Conservation (phyloP, 2,888 invertebrate species). For the Heliconius charithonia region DNA sequence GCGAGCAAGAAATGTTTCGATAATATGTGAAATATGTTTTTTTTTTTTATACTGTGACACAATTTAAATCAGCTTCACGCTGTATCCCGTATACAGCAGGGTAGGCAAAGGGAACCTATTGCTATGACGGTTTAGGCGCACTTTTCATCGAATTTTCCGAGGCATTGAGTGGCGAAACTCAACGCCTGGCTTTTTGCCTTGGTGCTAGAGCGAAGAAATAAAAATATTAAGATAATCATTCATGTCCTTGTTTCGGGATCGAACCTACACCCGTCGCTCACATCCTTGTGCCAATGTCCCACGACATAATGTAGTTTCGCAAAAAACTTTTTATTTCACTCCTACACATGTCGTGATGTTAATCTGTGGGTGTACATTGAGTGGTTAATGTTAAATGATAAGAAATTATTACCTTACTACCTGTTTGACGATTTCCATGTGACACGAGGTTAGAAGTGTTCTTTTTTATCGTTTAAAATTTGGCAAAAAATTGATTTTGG, state of each 20-base stretch:
- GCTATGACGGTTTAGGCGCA: no score
- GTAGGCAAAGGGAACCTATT: no score
- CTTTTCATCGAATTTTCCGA: no score
- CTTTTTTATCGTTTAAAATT: neutral
- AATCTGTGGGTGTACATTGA: conserved; percentile 15
- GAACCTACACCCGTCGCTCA: no score
- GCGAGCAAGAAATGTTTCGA: neutral
- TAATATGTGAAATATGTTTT: neutral
- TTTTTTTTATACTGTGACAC: neutral
- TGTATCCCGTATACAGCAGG: no score
- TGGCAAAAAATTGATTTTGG: neutral
- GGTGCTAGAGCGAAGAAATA: no score
- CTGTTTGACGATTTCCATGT: conserved; percentile 9
- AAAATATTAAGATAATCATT: no score
- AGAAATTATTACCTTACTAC: conserved; percentile 14
- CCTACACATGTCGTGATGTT: conserved; percentile 9
- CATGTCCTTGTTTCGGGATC: no score
- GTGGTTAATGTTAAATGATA: conserved; percentile 21
- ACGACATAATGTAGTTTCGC: neutral
- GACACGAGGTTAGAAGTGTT: neutral
- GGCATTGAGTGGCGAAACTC: no score
- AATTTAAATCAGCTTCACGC: no score
- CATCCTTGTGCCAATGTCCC: no score
- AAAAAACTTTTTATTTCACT: conserved; percentile 22
- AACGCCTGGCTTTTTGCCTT: no score